phyloP scores from a whole-genome alignment of 2,113 vertebrate genomes.

The Lagopus leucura region DNA sequence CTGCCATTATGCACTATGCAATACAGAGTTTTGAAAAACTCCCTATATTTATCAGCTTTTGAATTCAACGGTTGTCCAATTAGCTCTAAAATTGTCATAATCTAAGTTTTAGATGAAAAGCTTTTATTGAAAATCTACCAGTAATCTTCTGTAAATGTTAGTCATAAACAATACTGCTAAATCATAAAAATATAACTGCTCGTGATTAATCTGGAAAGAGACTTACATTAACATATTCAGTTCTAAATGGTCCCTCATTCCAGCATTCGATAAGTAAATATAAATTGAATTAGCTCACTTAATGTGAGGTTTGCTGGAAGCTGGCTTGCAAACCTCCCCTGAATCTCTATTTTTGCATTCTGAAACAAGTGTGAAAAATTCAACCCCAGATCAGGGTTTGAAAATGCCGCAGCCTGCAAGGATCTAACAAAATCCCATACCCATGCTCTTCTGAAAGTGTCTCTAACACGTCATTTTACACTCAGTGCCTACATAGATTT shows the following conservation, averaged over 20 bases:
- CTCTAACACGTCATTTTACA: neutral
- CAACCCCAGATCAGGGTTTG: neutral
- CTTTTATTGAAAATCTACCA: conserved; percentile 32
- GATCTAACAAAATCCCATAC: neutral
- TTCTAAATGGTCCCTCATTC: conserved; percentile 46
- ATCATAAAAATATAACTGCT: conserved; percentile 59
- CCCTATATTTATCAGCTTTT: conserved; percentile 36
- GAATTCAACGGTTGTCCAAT: conserved; percentile 23
- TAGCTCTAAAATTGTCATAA: conserved; percentile 53
- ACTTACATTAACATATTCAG: neutral
- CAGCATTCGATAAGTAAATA: neutral
- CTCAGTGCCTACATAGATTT: neutral
- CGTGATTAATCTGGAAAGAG: conserved; percentile 49
- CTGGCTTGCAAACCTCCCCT: neutral
- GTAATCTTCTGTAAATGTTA: conserved; percentile 46
- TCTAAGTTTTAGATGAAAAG: conserved; percentile 51
- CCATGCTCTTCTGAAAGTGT: fast-evolving
- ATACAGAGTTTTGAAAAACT: neutral
- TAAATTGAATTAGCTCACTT: conserved; percentile 57
- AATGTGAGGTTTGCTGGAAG: neutral
- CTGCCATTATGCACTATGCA: conserved; percentile 47
- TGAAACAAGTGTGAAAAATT: neutral
- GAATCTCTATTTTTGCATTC: conserved; percentile 13
- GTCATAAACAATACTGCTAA: conserved; percentile 49
- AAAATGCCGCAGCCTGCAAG: neutral